Evolutionary conservation across 2,797 vertebrate genomes (phyloP), one percentile per base, ranked within the genome.

Genomic region (Lophura swinhoii): DNA sequence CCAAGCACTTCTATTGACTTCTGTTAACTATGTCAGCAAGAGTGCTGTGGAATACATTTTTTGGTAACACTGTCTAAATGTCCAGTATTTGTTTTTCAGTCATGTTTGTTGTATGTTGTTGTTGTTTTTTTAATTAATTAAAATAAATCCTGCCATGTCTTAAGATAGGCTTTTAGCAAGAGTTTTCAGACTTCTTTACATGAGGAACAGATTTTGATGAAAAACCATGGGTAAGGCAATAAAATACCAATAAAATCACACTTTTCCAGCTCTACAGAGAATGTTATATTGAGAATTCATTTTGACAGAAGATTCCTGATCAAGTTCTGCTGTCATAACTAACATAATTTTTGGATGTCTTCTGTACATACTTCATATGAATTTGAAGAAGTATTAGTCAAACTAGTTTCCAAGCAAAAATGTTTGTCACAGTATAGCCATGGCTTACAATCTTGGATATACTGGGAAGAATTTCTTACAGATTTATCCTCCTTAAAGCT

Each of bases 71-170:
- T 46, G 4, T 66, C 18, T 55, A 73, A 80, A 56, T 85, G 3
- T 4, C 16, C 70, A 74, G 66, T 15, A 4, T 41, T 20, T 28
- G 48, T 68, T 86, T 91, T 70, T 20, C 15, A 48, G 5, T 39
- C 14, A 18, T 0, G 0, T 16, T 37, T 7, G 18, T 77, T 59
- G 70, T 3, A 33, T 7, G 10, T 66, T 29, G 39, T 48, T 63
- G 63, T 23, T 26, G 24, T 51, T 26, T 14, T 29, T 4, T 51
- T 76, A 83, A 85, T n/a, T 3, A 55, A 58, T 66, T 62, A 56
- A 63, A 90, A 76, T 13, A 70, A 58, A 60, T 43, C 5, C 8
- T 85, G 72, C 8, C 15, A 22, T 67, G 44, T 5, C 5, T 59
- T 62, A 76, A 1, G 14, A 68, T 77, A 76, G n/a, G 9, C 3